Percentiles rank a stretch among this genome's conserved stretches.
phyloP scores from a whole-genome alignment of 1,140 invertebrate species.

The Papilio dardanus region DNA sequence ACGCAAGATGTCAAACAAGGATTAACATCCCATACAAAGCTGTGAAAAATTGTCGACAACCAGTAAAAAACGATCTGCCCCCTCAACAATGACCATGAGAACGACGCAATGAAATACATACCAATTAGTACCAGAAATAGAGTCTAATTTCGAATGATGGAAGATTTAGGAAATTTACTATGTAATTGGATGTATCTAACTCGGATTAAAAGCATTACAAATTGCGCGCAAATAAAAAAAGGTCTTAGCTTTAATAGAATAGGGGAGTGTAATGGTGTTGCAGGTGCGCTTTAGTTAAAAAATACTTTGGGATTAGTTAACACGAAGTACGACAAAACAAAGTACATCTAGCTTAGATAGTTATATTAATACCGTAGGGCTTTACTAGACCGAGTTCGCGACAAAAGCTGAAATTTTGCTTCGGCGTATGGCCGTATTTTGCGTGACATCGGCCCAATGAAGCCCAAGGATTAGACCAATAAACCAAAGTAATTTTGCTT shows the following conservation, averaged over 20 bases:
- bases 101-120: conserved; percentile 41
- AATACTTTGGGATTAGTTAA: conserved; percentile 57
- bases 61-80: conserved; percentile 63
- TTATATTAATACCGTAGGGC: no score
- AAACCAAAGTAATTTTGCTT: neutral
- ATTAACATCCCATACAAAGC: conserved; percentile 72
- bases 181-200: conserved; percentile 79
- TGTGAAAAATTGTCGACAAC: conserved; percentile 74
- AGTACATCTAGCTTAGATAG: conserved; percentile 40
- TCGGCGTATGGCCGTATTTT: no score
- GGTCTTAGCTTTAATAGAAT: conserved; percentile 49
- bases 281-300: conserved; percentile 70
- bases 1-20: conserved; percentile 71
- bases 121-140: conserved; percentile 35
- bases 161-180: conserved; percentile 58
- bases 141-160: conserved; percentile 37
- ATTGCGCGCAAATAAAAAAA: conserved; percentile 77
- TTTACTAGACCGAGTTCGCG: no score
- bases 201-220: conserved; percentile 80
- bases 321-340: conserved; percentile 16
- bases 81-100: conserved; percentile 51
- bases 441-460: no score
- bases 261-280: conserved; percentile 62
- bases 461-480: no score
- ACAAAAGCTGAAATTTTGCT: no score